These are phyloP conservation scores for Microtus montanus DNA, from an alignment of 2,113 vertebrate species.

Conservation along the genomic window DNA sequence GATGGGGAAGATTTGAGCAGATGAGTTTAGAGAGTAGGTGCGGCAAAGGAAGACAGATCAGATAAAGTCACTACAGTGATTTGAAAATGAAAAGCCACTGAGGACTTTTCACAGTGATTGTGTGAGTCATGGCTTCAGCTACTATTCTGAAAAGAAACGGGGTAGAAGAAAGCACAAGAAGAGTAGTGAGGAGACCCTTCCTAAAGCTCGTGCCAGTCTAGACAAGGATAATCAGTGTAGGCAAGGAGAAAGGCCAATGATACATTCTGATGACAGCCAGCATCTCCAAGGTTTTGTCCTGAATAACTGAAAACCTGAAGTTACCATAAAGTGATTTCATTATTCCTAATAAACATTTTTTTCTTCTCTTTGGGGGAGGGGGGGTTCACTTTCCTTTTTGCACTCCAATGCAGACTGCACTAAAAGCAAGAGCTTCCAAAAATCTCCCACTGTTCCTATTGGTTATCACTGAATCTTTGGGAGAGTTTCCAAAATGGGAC, in stretches of 20 bases:
- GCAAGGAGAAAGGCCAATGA: neutral
- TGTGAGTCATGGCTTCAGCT: neutral
- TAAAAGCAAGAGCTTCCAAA: conserved; percentile 49
- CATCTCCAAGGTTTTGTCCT: neutral
- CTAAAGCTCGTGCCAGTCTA: neutral
- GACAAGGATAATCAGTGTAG: neutral
- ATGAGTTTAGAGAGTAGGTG: neutral
- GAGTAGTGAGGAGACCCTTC: neutral
- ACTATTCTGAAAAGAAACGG: conserved; percentile 17
- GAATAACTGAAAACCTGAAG: neutral
- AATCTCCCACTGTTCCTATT: neutral
- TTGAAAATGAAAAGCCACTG: neutral
- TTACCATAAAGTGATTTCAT: conserved; percentile 9
- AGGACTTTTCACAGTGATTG: neutral
- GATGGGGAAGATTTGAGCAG: neutral
- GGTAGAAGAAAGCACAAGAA: no score
- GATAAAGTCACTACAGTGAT: neutral
- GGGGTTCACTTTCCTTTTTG: neutral
- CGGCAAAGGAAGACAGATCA: neutral
- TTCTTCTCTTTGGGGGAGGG: neutral
- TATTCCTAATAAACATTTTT: neutral
- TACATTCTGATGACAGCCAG: neutral
- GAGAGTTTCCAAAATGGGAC: neutral
- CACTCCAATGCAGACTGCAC: neutral
- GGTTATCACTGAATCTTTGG: neutral